Conservation (phyloP, 2,888 invertebrate genomes). For the Notodonta dromedarius region DNA sequence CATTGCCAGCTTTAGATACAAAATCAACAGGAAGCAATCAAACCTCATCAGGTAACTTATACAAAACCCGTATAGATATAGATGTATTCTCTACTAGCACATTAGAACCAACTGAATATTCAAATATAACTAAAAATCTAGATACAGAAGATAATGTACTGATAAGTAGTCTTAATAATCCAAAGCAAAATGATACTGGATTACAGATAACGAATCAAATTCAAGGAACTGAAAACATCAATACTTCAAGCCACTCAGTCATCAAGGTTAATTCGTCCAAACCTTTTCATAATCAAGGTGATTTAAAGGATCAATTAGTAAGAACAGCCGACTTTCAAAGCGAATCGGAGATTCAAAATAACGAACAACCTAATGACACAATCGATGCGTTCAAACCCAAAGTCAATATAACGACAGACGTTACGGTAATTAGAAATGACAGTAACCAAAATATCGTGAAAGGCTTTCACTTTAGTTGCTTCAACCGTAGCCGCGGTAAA, state of each 20-base stretch:
- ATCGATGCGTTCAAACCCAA: not conserved
- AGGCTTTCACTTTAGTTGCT: conserved; percentile 44
- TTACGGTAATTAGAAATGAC: conserved; percentile 3
- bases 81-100: not conserved
- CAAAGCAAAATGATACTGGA: not conserved
- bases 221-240: not conserved
- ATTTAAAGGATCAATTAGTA: not conserved
- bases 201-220: not conserved
- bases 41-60: not conserved
- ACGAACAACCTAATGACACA: not conserved
- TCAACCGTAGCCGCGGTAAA: conserved; percentile 61
- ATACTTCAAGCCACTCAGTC: not conserved
- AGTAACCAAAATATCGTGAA: conserved; percentile 7
- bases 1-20: too few species aligned
- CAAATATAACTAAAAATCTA: not conserved
- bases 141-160: too few species aligned
- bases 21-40: too few species aligned
- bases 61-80: not conserved
- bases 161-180: too few species aligned
- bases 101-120: not conserved
- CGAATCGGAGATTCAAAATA: not conserved
- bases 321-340: not conserved
- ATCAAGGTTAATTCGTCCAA: not conserved
- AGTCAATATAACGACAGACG: not conserved
- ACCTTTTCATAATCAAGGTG: not conserved